These are phyloP conservation scores for Aldrovandia affinis DNA, from an alignment of 2,797 vertebrate genomes.

Conservation along the genomic window DNA sequence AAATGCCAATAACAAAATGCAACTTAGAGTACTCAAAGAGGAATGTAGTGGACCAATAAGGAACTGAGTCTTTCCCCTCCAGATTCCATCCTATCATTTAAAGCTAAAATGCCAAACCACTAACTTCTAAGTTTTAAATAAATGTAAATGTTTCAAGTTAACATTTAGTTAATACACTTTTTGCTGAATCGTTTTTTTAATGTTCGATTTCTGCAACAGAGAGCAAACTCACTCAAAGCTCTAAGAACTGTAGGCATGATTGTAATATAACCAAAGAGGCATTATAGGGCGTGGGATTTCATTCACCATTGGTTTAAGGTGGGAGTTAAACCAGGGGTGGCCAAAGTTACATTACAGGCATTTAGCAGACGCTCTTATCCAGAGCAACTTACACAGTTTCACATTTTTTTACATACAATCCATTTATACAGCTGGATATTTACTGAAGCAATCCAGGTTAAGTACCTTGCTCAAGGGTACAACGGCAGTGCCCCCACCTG, in stretches of 20 bases:
- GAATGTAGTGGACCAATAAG: not conserved
- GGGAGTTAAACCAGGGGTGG: constrained; percentile 1
- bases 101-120: not conserved
- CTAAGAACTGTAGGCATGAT: not conserved
- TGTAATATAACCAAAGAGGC: not conserved
- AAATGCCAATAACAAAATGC: not conserved
- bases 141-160: not conserved
- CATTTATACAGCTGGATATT: too few relatives aligned
- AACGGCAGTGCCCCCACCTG: too few relatives aligned
- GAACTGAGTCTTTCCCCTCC: not conserved
- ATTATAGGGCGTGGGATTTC: not conserved
- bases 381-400: too few relatives aligned
- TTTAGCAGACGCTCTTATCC: too few relatives aligned
- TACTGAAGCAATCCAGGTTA: too few relatives aligned
- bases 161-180: not conserved
- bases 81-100: not conserved
- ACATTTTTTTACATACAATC: too few relatives aligned
- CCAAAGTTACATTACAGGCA: too few relatives aligned
- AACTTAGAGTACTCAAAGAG: not conserved
- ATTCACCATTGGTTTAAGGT: not conserved
- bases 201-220: too few relatives aligned
- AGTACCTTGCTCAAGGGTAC: too few relatives aligned
- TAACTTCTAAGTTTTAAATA: not conserved
- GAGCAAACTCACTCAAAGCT: not conserved
- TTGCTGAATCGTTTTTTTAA: not conserved